Evolutionary conservation across 2,888 invertebrate species (phyloP), one percentile per base, ranked within the genome.

Genomic region (Pachydiplax longipennis): DNA sequence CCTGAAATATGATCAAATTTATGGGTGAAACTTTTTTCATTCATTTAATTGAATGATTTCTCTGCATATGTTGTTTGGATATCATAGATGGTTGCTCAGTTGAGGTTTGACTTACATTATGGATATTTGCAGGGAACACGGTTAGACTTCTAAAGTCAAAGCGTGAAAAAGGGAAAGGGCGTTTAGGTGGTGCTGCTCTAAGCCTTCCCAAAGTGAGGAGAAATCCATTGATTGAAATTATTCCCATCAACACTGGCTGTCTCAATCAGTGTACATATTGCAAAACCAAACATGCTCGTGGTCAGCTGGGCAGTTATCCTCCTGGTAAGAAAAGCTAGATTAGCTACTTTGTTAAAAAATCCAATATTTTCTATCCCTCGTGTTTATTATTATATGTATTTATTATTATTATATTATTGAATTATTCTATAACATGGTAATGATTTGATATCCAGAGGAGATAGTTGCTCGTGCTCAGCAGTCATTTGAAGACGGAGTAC

Each of bases 261-360:
- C 94, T 99, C 3, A 99, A 99, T 94, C 98, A 99, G 93, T 99
- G 99, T 94, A 99, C 99, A 0, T 99, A 99, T 93, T 99, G 99
- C 93, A 99, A 99, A 94, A 99, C 99, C 0, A 99, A 99, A 93
- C 99, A 99, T 94, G 99, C 99, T 0, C 94, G 99, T 90, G 99
- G 99, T 0, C 98, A 99, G 93, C 94, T 99, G n/a, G 99, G 98
- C 0, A 99, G 99, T 93, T 99, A 99, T 93, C 96, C 96, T 0
- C 97, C 98, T 0, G 94, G 94, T 94, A 91, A 92, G 91, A 90
- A 13, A 48, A 82, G 25, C 37, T 83, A 18, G 53, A 53, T 10
- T 61, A 40, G 8, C n/a, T 31, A 1, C 31, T 15, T 4, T 90
- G 13, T 90, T 25, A 53, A 2, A 53, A 53, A 53, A 18, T 18